phyloP scores from a whole-genome alignment of 92 coral and sea anemone species.

The Parazoanthus darwini region DNA sequence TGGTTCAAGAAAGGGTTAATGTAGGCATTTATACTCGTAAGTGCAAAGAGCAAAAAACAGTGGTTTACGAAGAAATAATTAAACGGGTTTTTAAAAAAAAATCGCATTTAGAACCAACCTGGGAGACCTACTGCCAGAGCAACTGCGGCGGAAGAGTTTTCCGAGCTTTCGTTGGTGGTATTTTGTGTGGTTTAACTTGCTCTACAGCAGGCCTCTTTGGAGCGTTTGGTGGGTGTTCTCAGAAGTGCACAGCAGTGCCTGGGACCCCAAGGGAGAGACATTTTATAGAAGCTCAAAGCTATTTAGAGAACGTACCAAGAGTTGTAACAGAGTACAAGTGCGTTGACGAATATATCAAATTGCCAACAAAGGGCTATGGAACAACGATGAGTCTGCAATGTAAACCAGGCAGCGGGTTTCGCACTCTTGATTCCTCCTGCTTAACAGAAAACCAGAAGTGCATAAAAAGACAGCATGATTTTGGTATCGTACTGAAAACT shows the following conservation, averaged over 20 bases:
- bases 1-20: background rate
- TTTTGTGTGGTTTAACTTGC: background rate
- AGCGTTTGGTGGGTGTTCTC: conserved; percentile 24
- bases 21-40: too few species aligned
- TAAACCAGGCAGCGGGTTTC: background rate
- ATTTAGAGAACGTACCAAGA: background rate
- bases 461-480: background rate
- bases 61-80: conserved; percentile 4
- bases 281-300: background rate
- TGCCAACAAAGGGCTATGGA: background rate
- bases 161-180: conserved; percentile 2
- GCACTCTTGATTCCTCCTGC: background rate
- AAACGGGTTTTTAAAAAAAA: background rate
- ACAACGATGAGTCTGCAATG: too few species aligned
- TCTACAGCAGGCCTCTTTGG: background rate
- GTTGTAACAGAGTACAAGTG: conserved; percentile 9
- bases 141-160: conserved; percentile 13
- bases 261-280: background rate
- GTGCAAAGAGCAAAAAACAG: background rate
- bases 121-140: background rate
- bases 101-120: conserved; percentile 13
- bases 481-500: background rate
- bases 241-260: conserved; percentile 5
- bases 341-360: background rate
- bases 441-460: background rate